Conservation (phyloP, 2,113 vertebrate species). For the Gulo gulo region DNA sequence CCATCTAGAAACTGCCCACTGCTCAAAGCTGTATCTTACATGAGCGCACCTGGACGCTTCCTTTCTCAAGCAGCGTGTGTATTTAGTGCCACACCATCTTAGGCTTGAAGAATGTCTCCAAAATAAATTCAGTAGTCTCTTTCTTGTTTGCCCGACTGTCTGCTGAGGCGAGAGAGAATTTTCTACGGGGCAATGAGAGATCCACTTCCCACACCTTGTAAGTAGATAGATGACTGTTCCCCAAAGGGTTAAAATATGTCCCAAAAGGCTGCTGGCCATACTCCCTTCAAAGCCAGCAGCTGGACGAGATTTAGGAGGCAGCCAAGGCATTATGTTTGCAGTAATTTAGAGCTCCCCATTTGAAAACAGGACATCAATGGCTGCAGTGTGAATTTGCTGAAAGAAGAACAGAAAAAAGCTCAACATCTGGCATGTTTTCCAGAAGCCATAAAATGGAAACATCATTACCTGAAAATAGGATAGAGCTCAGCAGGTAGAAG, state of each 20-base stretch:
- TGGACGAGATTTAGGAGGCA: conserved; percentile 42
- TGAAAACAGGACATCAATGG: conserved; percentile 36
- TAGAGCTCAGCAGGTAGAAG: neutral
- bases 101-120: neutral
- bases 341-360: conserved; percentile 44
- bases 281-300: neutral
- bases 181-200: neutral
- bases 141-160: neutral
- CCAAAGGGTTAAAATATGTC: conserved; percentile 21
- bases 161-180: neutral
- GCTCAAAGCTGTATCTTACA: neutral
- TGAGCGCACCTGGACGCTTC: neutral
- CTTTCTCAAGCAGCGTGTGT: neutral
- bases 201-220: neutral
- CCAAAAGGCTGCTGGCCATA: neutral
- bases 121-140: neutral
- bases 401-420: conserved; percentile 53
- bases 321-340: neutral
- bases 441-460: conserved; percentile 47
- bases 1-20: neutral
- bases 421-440: conserved; percentile 60
- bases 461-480: conserved; percentile 49
- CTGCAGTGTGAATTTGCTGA: conserved; percentile 48
- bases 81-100: neutral
- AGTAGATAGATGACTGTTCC: neutral